These are phyloP conservation scores for Drosophila orosa DNA, from an alignment of 1,140 invertebrate species.

Conservation along the genomic window DNA sequence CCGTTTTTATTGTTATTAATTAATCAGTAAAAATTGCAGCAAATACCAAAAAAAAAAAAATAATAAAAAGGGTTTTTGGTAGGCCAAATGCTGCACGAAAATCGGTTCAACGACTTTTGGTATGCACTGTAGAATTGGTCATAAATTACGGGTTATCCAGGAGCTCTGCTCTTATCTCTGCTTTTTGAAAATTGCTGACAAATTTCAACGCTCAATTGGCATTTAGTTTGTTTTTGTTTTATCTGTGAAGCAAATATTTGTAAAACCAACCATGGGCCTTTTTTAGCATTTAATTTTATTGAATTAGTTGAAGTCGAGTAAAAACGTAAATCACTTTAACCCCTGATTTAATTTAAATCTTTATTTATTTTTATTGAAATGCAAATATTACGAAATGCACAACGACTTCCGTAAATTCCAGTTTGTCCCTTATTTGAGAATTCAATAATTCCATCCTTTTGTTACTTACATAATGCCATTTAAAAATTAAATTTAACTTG, in stretches of 20 bases:
- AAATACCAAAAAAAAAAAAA: slow-evolving; percentile 29
- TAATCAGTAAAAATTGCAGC: slow-evolving; percentile 75
- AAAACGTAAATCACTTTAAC: slow-evolving; percentile 4
- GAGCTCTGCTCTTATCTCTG: slow-evolving; percentile 13
- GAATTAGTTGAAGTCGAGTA: neutral
- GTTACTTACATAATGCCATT: slow-evolving; percentile 16
- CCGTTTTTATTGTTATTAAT: slow-evolving; percentile 81
- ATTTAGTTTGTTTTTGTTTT: slow-evolving; percentile 13
- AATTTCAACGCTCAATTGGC: slow-evolving; percentile 16
- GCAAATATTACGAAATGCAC: neutral
- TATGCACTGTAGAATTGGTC: slow-evolving; percentile 32
- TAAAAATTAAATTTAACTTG: slow-evolving; percentile 42
- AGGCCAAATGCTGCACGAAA: slow-evolving; percentile 17
- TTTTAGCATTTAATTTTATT: neutral
- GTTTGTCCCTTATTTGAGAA: slow-evolving; percentile 7
- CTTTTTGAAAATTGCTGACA: slow-evolving; percentile 17
- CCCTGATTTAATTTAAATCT: neutral
- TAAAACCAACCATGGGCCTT: neutral
- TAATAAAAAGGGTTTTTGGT: slow-evolving; percentile 26
- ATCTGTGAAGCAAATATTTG: slow-evolving; percentile 1
- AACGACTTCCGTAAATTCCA: neutral
- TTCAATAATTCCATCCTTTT: slow-evolving; percentile 7
- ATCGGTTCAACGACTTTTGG: slow-evolving; percentile 33
- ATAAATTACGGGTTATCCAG: slow-evolving; percentile 40
- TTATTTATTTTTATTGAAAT: neutral